Conservation (phyloP, 2,888 invertebrate species). For the Spialia ferax region DNA sequence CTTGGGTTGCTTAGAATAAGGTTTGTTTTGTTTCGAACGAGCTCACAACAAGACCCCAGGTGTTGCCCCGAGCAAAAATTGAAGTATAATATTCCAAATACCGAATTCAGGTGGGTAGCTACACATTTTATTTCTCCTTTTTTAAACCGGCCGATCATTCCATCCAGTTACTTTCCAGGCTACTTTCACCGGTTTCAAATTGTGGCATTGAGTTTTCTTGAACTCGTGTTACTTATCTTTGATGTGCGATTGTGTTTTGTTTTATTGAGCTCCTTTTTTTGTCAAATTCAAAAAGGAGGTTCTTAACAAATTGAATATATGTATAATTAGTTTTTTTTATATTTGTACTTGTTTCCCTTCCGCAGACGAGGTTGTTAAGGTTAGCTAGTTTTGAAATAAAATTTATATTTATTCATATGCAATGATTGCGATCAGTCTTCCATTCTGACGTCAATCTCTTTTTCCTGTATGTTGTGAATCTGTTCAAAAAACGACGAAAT, state of each 20-base stretch:
- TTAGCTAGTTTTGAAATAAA: too few species aligned
- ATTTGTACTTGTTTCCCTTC: too few species aligned
- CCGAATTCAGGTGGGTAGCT: conserved; percentile 54
- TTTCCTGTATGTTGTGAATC: too few species aligned
- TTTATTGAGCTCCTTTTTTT: neutral
- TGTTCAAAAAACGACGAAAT: too few species aligned
- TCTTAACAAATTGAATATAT: too few species aligned
- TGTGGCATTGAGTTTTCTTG: conserved; percentile 20
- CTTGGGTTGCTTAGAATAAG: conserved; percentile 14
- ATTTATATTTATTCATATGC: too few species aligned
- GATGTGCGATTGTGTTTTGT: neutral
- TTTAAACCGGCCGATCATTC: conserved; percentile 39
- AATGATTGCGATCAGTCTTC: too few species aligned
- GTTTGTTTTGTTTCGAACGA: conserved; percentile 37
- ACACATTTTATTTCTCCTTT: conserved; percentile 51
- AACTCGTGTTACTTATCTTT: neutral
- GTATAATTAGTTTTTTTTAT: too few species aligned
- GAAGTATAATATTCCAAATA: conserved; percentile 67
- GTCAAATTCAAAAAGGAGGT: neutral
- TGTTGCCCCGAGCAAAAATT: conserved; percentile 67
- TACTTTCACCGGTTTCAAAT: conserved; percentile 21
- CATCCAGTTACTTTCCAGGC: conserved; percentile 33
- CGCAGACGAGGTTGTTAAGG: too few species aligned
- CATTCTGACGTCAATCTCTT: too few species aligned
- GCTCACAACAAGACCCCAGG: conserved; percentile 61